Percentiles rank a stretch among this genome's conserved stretches.
phyloP scores from a whole-genome alignment of 2,888 invertebrate species.

The Torymus texanus region DNA sequence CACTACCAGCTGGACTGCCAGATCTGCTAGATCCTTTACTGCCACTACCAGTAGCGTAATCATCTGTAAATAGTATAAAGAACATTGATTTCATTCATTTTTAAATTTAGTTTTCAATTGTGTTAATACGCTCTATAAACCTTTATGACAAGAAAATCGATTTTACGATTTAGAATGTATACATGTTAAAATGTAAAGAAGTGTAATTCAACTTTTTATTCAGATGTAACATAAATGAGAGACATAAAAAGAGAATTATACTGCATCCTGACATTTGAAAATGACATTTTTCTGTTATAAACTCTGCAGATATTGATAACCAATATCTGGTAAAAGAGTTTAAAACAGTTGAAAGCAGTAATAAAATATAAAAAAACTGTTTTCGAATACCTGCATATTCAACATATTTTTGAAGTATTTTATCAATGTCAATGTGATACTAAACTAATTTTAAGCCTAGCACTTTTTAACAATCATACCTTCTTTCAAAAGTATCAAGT shows the following conservation, averaged over 20 bases:
- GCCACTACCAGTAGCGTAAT: constrained; percentile 57
- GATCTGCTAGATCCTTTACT: constrained; percentile 74
- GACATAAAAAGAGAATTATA: too few species aligned
- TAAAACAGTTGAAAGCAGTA: constrained; percentile 20
- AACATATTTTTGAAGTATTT: constrained; percentile 8
- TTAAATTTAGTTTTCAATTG: too few species aligned
- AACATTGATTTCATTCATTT: constrained; percentile 4
- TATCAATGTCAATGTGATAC: constrained; percentile 13
- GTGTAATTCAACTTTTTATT: too few species aligned
- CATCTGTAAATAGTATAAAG: constrained; percentile 52
- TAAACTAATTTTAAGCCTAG: constrained; percentile 36
- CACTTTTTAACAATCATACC: constrained; percentile 42
- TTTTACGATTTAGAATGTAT: too few species aligned
- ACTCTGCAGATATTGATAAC: constrained; percentile 40
- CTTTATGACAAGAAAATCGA: too few species aligned
- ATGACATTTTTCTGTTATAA: constrained; percentile 1
- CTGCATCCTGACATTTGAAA: too few species aligned
- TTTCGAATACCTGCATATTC: too few species aligned
- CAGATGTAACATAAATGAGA: neutral
- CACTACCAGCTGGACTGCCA: constrained; percentile 77
- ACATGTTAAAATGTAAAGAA: too few species aligned
- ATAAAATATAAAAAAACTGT: constrained; percentile 12
- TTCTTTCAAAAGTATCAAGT: constrained; percentile 45
- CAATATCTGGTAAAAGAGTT: constrained; percentile 22
- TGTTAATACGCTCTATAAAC: too few species aligned